phyloP scores from a whole-genome alignment of 2,888 invertebrate genomes.

The Ditylenchus weischeri region DNA sequence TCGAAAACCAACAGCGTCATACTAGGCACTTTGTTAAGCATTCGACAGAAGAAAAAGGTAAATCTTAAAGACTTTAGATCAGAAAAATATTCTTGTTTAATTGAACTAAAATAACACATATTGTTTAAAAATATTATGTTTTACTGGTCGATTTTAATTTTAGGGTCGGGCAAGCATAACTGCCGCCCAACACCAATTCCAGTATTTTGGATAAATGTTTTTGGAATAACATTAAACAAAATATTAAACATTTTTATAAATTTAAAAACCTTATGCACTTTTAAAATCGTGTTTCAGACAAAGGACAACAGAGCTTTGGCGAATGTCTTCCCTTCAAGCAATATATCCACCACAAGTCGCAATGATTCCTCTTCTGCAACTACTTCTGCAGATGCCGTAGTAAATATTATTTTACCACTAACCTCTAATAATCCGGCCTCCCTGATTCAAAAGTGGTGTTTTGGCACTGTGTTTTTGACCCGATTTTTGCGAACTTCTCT shows the following conservation, averaged over 20 bases:
- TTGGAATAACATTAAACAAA: neutral
- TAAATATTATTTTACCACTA: neutral
- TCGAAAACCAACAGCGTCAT: conserved; percentile 22
- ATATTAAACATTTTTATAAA: neutral
- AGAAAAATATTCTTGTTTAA: too few relatives aligned
- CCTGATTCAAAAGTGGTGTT: too few relatives aligned
- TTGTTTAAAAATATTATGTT: too few relatives aligned
- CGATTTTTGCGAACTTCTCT: too few relatives aligned
- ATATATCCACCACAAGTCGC: neutral
- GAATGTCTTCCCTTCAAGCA: conserved; percentile 9
- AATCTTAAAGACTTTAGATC: too few relatives aligned
- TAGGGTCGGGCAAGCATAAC: too few relatives aligned
- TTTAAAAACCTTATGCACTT: neutral
- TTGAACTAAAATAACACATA: too few relatives aligned
- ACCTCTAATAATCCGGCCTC: too few relatives aligned
- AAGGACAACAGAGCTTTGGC: conserved; percentile 14
- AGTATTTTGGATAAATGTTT: too few relatives aligned
- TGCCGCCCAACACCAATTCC: too few relatives aligned
- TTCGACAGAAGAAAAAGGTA: conserved; percentile 24
- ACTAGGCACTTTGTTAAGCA: conserved; percentile 24
- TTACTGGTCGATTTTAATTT: too few relatives aligned
- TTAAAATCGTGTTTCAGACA: conserved; percentile 3
- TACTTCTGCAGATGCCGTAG: neutral
- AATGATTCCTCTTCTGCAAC: neutral
- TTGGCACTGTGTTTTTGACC: too few relatives aligned